phyloP scores from a whole-genome alignment of 2,888 invertebrate species.

The Escarpia spicata region DNA sequence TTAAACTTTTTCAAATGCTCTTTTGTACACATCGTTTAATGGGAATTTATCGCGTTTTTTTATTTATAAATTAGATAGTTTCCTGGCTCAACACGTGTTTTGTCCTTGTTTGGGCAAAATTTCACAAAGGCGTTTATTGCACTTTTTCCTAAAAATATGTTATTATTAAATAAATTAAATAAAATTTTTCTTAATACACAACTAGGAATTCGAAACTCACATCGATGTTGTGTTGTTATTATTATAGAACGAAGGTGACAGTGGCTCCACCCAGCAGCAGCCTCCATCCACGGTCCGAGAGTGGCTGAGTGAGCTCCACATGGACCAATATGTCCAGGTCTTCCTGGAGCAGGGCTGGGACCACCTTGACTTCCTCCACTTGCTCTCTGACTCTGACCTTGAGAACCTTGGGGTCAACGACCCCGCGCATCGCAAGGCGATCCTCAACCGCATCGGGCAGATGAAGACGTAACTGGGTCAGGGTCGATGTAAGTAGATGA shows the following conservation, averaged over 20 bases:
- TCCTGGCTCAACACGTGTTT: too few species aligned
- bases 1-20: too few species aligned
- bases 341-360: constrained; percentile 59
- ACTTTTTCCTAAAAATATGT: too few species aligned
- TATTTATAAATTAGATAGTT: too few species aligned
- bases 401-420: constrained; percentile 49
- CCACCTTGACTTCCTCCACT: constrained; percentile 44
- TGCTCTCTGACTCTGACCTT: constrained; percentile 48
- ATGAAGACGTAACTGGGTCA: constrained; percentile 32
- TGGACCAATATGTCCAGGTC: constrained; percentile 51
- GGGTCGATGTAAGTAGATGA: background rate
- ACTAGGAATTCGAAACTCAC: background rate
- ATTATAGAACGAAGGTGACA: background rate
- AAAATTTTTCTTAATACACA: too few species aligned
- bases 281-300: constrained; percentile 49
- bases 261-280: constrained; percentile 25
- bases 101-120: too few species aligned
- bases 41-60: too few species aligned
- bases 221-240: background rate
- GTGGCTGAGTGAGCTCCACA: constrained; percentile 56
- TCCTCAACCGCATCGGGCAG: constrained; percentile 48
- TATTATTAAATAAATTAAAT: too few species aligned
- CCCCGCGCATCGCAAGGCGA: constrained; percentile 47
- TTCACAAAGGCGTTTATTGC: too few species aligned
- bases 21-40: too few species aligned